Base-by-base conservation (phyloP, 2,797 vertebrate species). In the Buphagus erythrorhynchus region DNA sequence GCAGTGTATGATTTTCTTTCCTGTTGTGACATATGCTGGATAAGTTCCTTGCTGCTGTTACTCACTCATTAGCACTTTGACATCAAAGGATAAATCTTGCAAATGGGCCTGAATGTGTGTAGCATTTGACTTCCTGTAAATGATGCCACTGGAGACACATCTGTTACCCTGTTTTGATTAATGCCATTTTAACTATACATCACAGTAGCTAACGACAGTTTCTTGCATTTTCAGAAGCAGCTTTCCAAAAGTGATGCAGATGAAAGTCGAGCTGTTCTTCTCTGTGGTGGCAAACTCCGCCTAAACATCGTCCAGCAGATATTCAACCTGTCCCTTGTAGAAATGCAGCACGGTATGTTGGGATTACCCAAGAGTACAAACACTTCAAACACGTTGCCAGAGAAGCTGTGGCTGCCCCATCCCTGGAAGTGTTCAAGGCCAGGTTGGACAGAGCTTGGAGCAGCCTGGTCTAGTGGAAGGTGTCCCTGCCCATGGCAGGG, bases 271-370 rank as follows among this genome's bases (percentile, higher is more conserved):
- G 96, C 98, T 0, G 90, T 99, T 96, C 97, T 99, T 68, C 98
- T 99, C 66, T 99, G 99, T 52, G 97, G 98, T 2, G 99, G 99
- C 28, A 99, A 98, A 93, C 98, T 99, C 48, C 98, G 97, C 74
- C 98, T 99, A 4, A 98, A 88, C 3, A 69, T 93, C 13, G 43
- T 99, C 40, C 99, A 99, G 93, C 98, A 99, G 83, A 97, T 99
- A 31, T 99, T 99, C 87, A 98, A 90, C 94, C 97, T 99, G 24
- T 97, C 97, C 29, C 97, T 98, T 3, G 94, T 99, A 68, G 99
- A 99, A 97, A 99, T 99, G 99, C 98, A 99, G 87, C 98, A 99
- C 0, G 99, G 99, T 99, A 98, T 8, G 99, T 98, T 59, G 51
- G 36, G 20, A 29, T 86, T 29, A 31, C 15, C 33, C 58, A 57